A percentile compares a stretch with the other conserved stretches of the same genome.
These are phyloP conservation scores for Odontamblyopus lacepedii DNA, from an alignment of 2,797 vertebrate genomes.

Conservation along the genomic window DNA sequence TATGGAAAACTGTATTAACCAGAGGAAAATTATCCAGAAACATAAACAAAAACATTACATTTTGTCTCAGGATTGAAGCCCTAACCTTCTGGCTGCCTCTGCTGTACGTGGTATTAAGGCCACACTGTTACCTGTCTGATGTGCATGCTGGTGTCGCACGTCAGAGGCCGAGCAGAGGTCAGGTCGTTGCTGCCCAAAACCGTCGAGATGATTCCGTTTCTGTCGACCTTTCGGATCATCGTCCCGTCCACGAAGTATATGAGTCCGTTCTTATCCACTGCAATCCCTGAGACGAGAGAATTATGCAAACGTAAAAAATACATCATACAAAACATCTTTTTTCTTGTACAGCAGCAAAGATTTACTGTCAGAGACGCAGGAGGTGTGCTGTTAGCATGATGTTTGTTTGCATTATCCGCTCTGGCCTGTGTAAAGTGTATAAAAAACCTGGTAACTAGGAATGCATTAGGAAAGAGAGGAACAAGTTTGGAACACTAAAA, in stretches of 20 bases:
- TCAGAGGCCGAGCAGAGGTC: slow-evolving; percentile 93
- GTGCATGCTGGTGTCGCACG: slow-evolving; percentile 98
- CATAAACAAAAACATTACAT: too few species aligned
- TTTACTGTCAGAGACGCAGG: too few species aligned
- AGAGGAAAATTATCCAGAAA: too few species aligned
- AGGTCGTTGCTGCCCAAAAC: slow-evolving; percentile 95
- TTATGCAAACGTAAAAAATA: neutral
- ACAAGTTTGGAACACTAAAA: too few species aligned
- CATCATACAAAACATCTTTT: neutral
- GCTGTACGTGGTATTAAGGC: neutral
- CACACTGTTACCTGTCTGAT: slow-evolving; percentile 89
- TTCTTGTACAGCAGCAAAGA: neutral
- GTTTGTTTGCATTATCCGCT: too few species aligned
- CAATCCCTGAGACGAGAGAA: slow-evolving; percentile 78
- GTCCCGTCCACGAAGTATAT: slow-evolving; percentile 98
- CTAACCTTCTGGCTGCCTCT: too few species aligned
- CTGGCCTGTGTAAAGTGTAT: too few species aligned
- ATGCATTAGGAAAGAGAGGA: too few species aligned
- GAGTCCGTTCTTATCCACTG: slow-evolving; percentile 93
- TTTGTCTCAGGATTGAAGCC: too few species aligned
- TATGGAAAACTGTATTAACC: too few species aligned
- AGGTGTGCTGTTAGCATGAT: too few species aligned
- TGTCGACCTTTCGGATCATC: slow-evolving; percentile 98
- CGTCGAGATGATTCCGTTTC: slow-evolving; percentile 98
- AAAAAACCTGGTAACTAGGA: too few species aligned